Base-by-base conservation (phyloP, 1,140 invertebrate species). In the Doryteuthis pealeii region DNA sequence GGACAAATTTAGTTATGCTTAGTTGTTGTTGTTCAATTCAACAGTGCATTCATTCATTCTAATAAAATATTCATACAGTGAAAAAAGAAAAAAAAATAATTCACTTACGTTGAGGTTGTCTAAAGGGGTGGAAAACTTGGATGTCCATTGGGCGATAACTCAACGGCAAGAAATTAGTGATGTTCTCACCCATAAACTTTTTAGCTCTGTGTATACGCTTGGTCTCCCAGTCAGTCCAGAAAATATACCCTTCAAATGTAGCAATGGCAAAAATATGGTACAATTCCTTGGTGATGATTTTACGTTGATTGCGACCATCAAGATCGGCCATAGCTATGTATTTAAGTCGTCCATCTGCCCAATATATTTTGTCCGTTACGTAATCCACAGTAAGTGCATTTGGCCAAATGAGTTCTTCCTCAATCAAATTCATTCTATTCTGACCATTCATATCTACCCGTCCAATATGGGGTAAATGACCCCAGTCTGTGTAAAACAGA, bases 401-500 rank as follows among this genome's bases (percentile, higher is more conserved):
- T 0, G 98, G 98, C 85, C 95, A 95, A 33, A 93, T 95, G 32
- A 99, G 97, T 84, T 99, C 98, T 0, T 96, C 96, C n/a, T 92
- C 94, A 33, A 99, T 95, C 18, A 99, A 96, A 0, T 92, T 92
- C 26, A 90, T 91, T 18, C 96, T 90, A 80, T 94, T 93, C 0
- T 92, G 92, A 0, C 98, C 98, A 83, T 99, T 97, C 94, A 99
- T 96, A 30, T 95, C 95, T 5, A 97, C 93, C 76, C 97, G 90
- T 87, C 99, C 97, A 72, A 99, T 96, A 8, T 98, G 89, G 1
- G 98, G 96, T 88, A 97, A 95, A 83, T 98, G 96, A 43, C 97
- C 97, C 97, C 97, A 99, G 86, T 99, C 97, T 0, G 96, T 98
- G 96, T 96, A 98, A 90, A 98, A 98, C 8, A 98, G 89, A 91